These are phyloP conservation scores for Ooceraea biroi DNA, from an alignment of 1,140 invertebrate species.

Conservation along the genomic window DNA sequence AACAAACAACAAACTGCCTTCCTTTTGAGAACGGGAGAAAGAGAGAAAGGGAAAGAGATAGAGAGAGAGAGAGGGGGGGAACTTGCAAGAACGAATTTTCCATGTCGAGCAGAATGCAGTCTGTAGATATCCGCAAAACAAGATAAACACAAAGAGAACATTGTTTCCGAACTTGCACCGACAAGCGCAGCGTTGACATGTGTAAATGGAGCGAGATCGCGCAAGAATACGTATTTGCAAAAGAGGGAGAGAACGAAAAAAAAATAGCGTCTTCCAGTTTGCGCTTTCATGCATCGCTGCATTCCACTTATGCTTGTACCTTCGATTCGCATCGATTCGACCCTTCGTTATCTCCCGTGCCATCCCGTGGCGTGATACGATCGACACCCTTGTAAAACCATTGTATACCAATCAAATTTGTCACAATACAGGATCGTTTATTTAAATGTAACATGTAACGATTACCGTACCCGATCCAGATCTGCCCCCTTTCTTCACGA, in stretches of 20 bases:
- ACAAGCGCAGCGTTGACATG: slow-evolving; percentile 42
- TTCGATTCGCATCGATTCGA: slow-evolving; percentile 76
- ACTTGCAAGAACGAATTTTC: not conserved
- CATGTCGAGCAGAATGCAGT: slow-evolving; percentile 43
- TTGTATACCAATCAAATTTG: slow-evolving; percentile 84
- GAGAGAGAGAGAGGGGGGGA: too few relatives aligned
- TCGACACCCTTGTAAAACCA: slow-evolving; percentile 76
- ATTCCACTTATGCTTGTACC: slow-evolving; percentile 74
- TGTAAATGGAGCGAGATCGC: slow-evolving; percentile 43
- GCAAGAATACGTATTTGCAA: slow-evolving; percentile 15
- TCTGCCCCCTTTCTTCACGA: not conserved
- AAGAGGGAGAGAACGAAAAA: slow-evolving; percentile 25
- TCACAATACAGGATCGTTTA: slow-evolving; percentile 84
- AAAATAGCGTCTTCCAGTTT: slow-evolving; percentile 76
- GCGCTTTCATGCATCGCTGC: slow-evolving; percentile 72
- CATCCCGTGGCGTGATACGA: slow-evolving; percentile 75
- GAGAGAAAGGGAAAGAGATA: too few relatives aligned
- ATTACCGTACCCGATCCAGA: not conserved
- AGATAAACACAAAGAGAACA: not conserved
- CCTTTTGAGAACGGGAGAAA: too few relatives aligned
- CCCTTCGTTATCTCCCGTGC: slow-evolving; percentile 73
- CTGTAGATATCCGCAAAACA: not conserved
- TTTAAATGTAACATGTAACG: slow-evolving; percentile 76
- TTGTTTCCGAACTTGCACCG: slow-evolving; percentile 18
- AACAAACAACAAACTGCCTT: not conserved